Evolutionary conservation across 2,888 invertebrate genomes (phyloP), one percentile per base, ranked within the genome.

Genomic region (Eumacrocentrus americanus): DNA sequence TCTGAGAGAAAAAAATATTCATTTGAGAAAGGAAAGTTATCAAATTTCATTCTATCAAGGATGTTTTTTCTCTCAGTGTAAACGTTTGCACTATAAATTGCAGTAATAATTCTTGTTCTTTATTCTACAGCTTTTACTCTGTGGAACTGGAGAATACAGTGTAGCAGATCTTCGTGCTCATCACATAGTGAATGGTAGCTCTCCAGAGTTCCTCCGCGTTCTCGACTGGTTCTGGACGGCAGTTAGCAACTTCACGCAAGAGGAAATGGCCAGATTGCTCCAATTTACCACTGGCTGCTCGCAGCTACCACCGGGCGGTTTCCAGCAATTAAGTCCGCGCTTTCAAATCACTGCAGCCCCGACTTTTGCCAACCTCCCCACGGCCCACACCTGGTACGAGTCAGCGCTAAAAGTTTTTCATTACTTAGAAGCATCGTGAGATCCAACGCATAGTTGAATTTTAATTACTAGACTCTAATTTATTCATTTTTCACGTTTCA

Each of bases 231-330:
- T 94, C 81, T 94, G 94, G 94, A 91, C 92, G 0, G 92, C 93
- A 18, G 88, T 95, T 35, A 89, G 90, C 67, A 92, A 92, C 82
- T 94, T 95, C 80, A 92, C 91, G 61, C 91, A 88, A 81, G 93
- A 95, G 78, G 95, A 96, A 84, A 93, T 96, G 88, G 95, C 95
- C 1, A 83, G 95, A 37, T 84, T 97, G 71, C 84, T 95, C 73
- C 96, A 96, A 83, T 96, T 96, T 81, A 92, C 94, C 37, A 95
- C 95, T 0, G 95, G 96, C 60, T 94, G 94, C 81, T 91, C 94
- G 37, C 94, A 95, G 82, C 85, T 96, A 75, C 96, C 93, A 20
- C 90, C 93, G 0, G 94, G 94, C 29, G 96, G 95, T 11, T 96
- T 96, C 82, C 85, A 88, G 72, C 95, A 96, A 77, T 85, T 96